A percentile compares a stretch with the other conserved stretches of the same genome.
Evolutionary conservation across 2,113 vertebrate genomes (phyloP).

Genomic region (Salvelinus alpinus): DNA sequence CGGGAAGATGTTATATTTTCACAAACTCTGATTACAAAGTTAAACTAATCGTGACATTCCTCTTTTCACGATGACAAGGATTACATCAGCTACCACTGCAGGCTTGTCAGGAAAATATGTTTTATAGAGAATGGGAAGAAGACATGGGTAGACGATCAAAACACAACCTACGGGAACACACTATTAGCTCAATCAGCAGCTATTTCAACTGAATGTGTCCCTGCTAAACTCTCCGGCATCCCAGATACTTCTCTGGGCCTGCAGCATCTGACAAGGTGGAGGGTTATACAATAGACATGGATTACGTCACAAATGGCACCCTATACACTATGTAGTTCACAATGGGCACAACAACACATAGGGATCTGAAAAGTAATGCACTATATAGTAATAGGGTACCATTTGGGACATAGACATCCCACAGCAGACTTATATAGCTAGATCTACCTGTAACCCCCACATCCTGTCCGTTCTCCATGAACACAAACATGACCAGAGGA

Average conservation of each 20-base stretch:
- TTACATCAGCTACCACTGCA: slow-evolving; percentile 42
- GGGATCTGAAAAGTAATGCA: no score
- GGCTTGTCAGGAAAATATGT: slow-evolving; percentile 24
- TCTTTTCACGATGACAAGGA: slow-evolving; percentile 15
- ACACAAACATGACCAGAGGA: background rate
- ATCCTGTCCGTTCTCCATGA: background rate
- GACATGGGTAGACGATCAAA: slow-evolving; percentile 28
- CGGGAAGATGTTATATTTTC: background rate
- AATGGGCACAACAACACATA: no score
- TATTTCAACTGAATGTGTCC: slow-evolving; percentile 32
- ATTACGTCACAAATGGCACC: no score
- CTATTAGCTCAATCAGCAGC: slow-evolving; percentile 36
- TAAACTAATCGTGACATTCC: slow-evolving; percentile 22
- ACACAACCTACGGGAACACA: slow-evolving; percentile 22
- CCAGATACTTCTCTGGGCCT: background rate
- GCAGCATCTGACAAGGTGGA: background rate
- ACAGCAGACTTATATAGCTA: no score
- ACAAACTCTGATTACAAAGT: background rate
- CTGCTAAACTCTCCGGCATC: slow-evolving; percentile 9
- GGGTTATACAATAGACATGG: background rate
- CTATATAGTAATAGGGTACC: no score
- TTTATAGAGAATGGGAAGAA: slow-evolving; percentile 23
- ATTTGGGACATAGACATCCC: no score
- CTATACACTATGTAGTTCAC: no score
- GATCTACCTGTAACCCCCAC: background rate